Evolutionary conservation across 2,888 invertebrate genomes (phyloP).

Genomic region (Tubulanus polymorphus): DNA sequence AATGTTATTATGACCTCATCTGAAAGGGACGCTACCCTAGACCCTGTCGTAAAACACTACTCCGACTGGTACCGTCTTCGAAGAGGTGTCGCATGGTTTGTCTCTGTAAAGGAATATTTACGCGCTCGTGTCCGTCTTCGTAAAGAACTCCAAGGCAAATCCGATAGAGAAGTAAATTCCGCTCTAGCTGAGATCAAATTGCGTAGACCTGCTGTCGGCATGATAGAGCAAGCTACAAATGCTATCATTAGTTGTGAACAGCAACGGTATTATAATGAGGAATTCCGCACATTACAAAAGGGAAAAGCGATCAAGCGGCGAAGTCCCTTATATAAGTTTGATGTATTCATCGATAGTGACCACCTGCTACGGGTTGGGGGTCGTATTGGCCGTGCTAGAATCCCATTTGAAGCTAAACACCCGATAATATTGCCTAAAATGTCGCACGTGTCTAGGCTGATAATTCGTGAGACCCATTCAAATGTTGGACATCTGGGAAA

Average conservation of each 20-base stretch:
- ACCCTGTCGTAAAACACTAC: background rate
- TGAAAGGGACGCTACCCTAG: background rate
- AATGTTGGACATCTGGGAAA: slow-evolving; percentile 1
- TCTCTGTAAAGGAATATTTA: background rate
- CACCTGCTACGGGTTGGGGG: background rate
- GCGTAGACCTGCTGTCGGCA: too few species aligned
- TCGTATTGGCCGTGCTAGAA: background rate
- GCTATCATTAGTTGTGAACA: background rate
- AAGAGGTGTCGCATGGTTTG: background rate
- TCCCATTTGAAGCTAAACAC: slow-evolving; percentile 3
- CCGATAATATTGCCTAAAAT: slow-evolving; percentile 6
- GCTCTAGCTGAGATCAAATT: too few species aligned
- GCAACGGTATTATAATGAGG: background rate
- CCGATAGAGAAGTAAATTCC: too few species aligned
- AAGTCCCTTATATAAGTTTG: background rate
- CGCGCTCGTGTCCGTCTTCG: background rate
- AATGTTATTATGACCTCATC: background rate
- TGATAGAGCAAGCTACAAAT: background rate
- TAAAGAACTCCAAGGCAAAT: too few species aligned
- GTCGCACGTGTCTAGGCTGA: slow-evolving; percentile 1
- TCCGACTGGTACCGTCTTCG: background rate
- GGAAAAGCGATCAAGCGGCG: background rate
- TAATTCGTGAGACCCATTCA: background rate
- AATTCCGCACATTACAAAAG: background rate
- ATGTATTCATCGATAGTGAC: background rate